Conservation (phyloP, 2,113 vertebrate species). For the Hippocampus zosterae region DNA sequence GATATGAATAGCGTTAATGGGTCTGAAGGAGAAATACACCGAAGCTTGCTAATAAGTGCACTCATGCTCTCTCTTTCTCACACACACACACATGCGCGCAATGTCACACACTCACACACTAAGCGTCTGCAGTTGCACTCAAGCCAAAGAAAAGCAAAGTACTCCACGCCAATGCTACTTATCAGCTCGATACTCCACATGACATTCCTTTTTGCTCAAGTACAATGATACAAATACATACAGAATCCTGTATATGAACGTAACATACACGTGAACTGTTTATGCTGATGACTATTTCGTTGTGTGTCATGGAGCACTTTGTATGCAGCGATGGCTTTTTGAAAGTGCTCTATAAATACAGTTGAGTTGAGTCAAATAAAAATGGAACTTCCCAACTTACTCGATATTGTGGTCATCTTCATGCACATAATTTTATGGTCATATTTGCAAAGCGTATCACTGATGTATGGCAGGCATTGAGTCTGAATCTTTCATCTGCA, state of each 20-base stretch:
- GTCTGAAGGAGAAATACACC: slow-evolving; percentile 22
- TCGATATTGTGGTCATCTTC: no score
- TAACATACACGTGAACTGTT: not conserved
- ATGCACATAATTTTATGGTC: no score
- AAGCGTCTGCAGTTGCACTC: slow-evolving; percentile 41
- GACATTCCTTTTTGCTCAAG: not conserved
- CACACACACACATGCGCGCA: not conserved
- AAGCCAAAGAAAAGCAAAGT: slow-evolving; percentile 15
- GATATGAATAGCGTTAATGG: slow-evolving; percentile 57
- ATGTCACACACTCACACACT: slow-evolving; percentile 11
- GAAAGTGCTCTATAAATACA: no score
- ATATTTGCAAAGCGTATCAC: not conserved
- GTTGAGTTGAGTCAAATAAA: no score
- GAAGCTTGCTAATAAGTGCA: slow-evolving; percentile 37
- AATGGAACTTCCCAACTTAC: no score
- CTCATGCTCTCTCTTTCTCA: slow-evolving; percentile 13
- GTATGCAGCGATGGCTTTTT: no score
- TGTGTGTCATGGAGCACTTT: no score
- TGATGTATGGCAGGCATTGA: not conserved
- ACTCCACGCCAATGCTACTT: slow-evolving; percentile 17
- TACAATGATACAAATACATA: not conserved
- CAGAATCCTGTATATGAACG: not conserved
- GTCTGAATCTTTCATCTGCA: not conserved
- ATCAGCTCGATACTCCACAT: not conserved
- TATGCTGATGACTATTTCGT: not conserved